Base-by-base conservation (phyloP, 53 echinoderm and acorn worm genomes). In the Stichopus horrens region DNA sequence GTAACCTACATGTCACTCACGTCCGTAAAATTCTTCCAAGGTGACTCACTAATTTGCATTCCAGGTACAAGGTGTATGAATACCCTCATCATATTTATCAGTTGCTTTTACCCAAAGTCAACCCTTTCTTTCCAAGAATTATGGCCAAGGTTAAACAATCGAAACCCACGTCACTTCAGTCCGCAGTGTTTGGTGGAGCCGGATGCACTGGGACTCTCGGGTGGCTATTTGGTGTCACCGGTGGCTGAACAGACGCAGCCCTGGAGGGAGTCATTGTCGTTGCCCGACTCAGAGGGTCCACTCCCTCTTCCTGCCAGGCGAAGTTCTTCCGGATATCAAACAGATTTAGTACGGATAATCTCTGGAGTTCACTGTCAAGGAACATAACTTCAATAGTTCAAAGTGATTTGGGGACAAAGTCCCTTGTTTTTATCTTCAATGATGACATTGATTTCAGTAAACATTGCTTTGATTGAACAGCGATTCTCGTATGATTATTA, bases 291-390 rank as follows among this genome's bases (percentile, higher is more conserved):
- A 56, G 0, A 57, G 81, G 20, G 11, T 81, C 81, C n/a, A 14
- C 81, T 56, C 57, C 86, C 60, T 86, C 86, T 53, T 86, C 86
- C 52, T 86, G 66, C 92, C 92, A 92, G 75, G 88, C 88, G 74
- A 96, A 95, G 79, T 91, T 96, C 86, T 91, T 93, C 3, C 91
- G 88, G 53, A 96, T 96, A 88, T 96, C 97, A 90, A 96, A 96
- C 79, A 96, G 90, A 89, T 96, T 96, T 57, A 96, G 86, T 18
- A 96, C 96, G 0, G 96, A 93, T 87, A 96, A 68, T 51, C 89
- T 90, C 96, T 96, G 81, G 81, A 37, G 81, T 18, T 81, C 2
- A 23, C n/a, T 4, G 79, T 11, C 7, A 71, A 71, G 71, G 16
- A 71, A 71, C 7, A 7, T 21, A 7, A 71, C n/a, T 71, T 16